Evolutionary conservation across 2,797 vertebrate genomes (phyloP).

Genomic region (Pangasius macronema): DNA sequence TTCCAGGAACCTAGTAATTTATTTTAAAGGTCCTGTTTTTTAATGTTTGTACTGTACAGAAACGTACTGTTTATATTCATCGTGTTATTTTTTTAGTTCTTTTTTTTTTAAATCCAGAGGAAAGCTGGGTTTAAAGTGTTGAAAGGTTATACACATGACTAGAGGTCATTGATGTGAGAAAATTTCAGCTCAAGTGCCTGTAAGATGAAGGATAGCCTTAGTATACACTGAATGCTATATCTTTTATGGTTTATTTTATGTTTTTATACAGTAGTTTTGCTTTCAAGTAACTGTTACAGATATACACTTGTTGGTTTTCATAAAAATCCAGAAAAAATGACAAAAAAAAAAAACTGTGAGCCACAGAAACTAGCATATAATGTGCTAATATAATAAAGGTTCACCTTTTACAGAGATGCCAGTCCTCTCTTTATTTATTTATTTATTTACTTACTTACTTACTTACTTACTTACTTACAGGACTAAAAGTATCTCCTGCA

Average conservation of each 20-base stretch:
- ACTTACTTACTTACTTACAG: background rate
- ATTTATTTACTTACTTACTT: background rate
- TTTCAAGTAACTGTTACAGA: constrained; percentile 29
- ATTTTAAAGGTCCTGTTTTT: constrained; percentile 51
- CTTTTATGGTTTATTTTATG: constrained; percentile 33
- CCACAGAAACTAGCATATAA: constrained; percentile 36
- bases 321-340: constrained; percentile 1
- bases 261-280: constrained; percentile 46
- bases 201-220: constrained; percentile 59
- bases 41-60: constrained; percentile 55
- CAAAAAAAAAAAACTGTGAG: constrained; percentile 23
- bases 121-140: constrained; percentile 2
- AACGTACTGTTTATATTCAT: constrained; percentile 58
- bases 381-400: constrained; percentile 52
- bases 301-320: constrained; percentile 36
- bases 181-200: constrained; percentile 51
- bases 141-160: background rate
- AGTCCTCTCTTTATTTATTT: background rate
- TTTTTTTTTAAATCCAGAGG: constrained; percentile 35
- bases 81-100: constrained; percentile 32
- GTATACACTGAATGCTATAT: constrained; percentile 39
- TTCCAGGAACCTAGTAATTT: constrained; percentile 50
- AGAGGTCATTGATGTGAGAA: background rate
- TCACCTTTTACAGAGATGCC: constrained; percentile 36
- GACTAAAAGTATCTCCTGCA: too few relatives aligned